These are phyloP conservation scores for Euwallacea fornicatus DNA, from an alignment of 1,140 invertebrate genomes.

Conservation along the genomic window DNA sequence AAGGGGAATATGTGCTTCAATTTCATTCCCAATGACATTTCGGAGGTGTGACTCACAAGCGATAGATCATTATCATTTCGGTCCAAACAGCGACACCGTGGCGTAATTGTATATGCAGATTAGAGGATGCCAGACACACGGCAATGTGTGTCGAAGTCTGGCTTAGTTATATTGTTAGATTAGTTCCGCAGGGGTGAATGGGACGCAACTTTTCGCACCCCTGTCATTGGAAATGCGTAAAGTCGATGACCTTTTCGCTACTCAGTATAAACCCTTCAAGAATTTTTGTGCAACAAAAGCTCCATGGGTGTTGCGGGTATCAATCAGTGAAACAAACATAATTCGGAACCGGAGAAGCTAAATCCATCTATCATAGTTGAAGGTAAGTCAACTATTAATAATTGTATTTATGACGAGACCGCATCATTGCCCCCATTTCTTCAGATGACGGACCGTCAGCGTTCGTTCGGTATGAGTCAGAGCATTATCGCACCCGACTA, in stretches of 20 bases:
- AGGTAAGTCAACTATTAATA: constrained; percentile 50
- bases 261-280: not conserved
- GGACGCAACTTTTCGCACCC: constrained; percentile 21
- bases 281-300: constrained; percentile 1
- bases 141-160: constrained; percentile 44
- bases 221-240: constrained; percentile 10
- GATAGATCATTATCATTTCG: constrained; percentile 30
- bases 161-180: constrained; percentile 49
- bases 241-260: constrained; percentile 21
- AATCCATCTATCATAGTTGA: constrained; percentile 44
- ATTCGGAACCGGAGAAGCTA: constrained; percentile 32
- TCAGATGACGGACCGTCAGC: constrained; percentile 46
- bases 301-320: not conserved
- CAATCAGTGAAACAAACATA: not conserved
- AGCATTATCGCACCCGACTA: constrained; percentile 48
- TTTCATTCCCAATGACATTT: constrained; percentile 20
- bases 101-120: constrained; percentile 43
- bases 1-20: not conserved
- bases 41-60: constrained; percentile 24
- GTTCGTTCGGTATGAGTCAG: constrained; percentile 43
- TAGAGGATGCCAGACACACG: constrained; percentile 42
- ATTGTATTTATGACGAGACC: constrained; percentile 48
- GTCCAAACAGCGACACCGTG: constrained; percentile 32
- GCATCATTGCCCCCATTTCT: constrained; percentile 50
- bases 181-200: constrained; percentile 49